Conservation (phyloP, 92 coral and sea anemone genomes). For the Micromussa lordhowensis region DNA sequence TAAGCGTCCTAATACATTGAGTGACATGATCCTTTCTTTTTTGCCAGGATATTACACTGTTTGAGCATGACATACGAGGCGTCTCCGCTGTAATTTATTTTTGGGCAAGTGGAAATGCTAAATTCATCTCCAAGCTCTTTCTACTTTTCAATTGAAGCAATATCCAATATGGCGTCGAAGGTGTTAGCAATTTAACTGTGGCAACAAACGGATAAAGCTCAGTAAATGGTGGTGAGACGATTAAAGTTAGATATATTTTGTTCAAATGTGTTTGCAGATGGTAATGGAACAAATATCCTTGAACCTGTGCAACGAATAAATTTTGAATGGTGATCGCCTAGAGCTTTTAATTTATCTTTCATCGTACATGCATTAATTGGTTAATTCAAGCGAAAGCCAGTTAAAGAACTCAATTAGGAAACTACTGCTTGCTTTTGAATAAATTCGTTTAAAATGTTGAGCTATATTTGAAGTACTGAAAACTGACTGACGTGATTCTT, state of each 20-base stretch:
- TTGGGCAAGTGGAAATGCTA: neutral
- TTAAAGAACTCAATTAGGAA: slow-evolving; percentile 1
- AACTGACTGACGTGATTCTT: too few relatives aligned
- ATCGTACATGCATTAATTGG: neutral
- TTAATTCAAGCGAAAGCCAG: slow-evolving; percentile 6
- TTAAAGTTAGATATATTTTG: too few relatives aligned
- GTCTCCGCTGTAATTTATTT: too few relatives aligned
- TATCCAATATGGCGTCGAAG: slow-evolving; percentile 19
- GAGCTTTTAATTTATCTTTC: slow-evolving; percentile 12
- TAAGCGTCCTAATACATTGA: too few relatives aligned
- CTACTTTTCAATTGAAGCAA: neutral
- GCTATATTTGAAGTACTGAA: too few relatives aligned
- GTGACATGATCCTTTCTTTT: neutral
- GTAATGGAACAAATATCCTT: too few relatives aligned
- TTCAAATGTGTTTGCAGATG: too few relatives aligned
- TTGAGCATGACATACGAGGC: slow-evolving; percentile 7
- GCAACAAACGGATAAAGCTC: slow-evolving; percentile 19
- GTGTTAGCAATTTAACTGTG: slow-evolving; percentile 12
- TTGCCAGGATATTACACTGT: slow-evolving; percentile 1
- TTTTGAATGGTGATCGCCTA: slow-evolving; percentile 14
- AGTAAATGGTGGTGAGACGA: neutral
- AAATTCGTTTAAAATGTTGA: slow-evolving; percentile 10
- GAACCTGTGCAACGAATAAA: too few relatives aligned
- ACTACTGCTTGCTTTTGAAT: slow-evolving; percentile 4
- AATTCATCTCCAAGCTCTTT: slow-evolving; percentile 6